These are phyloP conservation scores for Polypterus senegalus DNA, from an alignment of 2,113 vertebrate genomes.

Conservation along the genomic window DNA sequence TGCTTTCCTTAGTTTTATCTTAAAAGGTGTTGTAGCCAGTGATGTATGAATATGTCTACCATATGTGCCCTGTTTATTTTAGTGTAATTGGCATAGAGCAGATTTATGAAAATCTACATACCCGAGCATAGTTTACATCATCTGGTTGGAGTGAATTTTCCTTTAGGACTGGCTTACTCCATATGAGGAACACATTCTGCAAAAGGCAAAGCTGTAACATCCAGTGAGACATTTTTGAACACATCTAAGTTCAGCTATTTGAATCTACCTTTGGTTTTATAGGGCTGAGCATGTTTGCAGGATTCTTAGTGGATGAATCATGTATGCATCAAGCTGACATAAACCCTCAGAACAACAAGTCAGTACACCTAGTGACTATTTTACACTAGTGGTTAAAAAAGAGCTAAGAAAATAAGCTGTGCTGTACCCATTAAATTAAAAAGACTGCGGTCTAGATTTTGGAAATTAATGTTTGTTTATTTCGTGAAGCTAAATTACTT, in stretches of 20 bases:
- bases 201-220: constrained; percentile 24
- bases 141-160: constrained; percentile 18
- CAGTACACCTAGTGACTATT: not conserved
- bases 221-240: constrained; percentile 24
- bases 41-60: no score
- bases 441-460: no score
- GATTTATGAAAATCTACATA: constrained; percentile 20
- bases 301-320: not conserved
- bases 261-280: constrained; percentile 22
- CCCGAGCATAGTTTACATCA: constrained; percentile 37
- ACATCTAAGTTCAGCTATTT: constrained; percentile 9
- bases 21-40: no score
- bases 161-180: constrained; percentile 25
- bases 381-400: no score
- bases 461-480: no score
- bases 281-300: constrained; percentile 21
- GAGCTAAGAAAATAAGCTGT: no score
- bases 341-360: constrained; percentile 14
- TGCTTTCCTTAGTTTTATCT: no score
- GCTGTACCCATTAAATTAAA: no score
- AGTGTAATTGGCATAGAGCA: no score
- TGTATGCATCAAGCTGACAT: constrained; percentile 14
- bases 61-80: no score
- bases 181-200: constrained; percentile 17
- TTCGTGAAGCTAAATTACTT: no score